Base-by-base conservation (phyloP, 2,888 invertebrate genomes). In the Amiota minor region DNA sequence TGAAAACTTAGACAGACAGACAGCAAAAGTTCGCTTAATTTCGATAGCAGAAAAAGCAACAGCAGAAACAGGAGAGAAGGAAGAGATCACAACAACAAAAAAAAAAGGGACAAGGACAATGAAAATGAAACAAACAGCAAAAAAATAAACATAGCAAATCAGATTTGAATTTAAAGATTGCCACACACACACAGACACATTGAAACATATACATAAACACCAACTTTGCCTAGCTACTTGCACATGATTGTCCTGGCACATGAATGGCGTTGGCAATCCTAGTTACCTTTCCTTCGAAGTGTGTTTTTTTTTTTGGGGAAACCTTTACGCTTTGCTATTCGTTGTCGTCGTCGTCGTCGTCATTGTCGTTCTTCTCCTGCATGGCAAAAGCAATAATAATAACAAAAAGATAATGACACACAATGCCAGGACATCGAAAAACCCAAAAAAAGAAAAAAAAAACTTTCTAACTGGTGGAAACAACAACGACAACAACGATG, bases 141-240 rank as follows among this genome's bases (percentile, higher is more conserved):
- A 68, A 70, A 71, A 69, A 75, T 76, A 74, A 77, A 80, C 76
- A 75, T 74, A 72, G 79, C 76, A 81, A 86, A 84, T 84, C 80
- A 86, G 87, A 86, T 87, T 87, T 86, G 87, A 87, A 87, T 86
- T 86, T 82, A 82, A 81, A 86, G 88, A 87, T 87, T 87, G 83
- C 67, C 49, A 68, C 14, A 46, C 14, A 35, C 12, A 62, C 35
- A n/a, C 14, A 35, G 2, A 35, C 35, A 23, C 23, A 2, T 1
- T 35, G 35, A 35, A 35, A 6, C 6, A 35, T 35, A 35, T 35
- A 35, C 35, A 35, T 35, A 35, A 35, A 35, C 62, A 23, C 62
- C 59, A 11, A 35, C n/a, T 35, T 45, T 14, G n/a, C 12, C 12
- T 1, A 9, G 62, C 59, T 20, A 20, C 59, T 59, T 59, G 53